Percentiles rank a stretch among this genome's conserved stretches.
phyloP scores from a whole-genome alignment of 2,113 vertebrate species.

The Pachycephala philippinensis region DNA sequence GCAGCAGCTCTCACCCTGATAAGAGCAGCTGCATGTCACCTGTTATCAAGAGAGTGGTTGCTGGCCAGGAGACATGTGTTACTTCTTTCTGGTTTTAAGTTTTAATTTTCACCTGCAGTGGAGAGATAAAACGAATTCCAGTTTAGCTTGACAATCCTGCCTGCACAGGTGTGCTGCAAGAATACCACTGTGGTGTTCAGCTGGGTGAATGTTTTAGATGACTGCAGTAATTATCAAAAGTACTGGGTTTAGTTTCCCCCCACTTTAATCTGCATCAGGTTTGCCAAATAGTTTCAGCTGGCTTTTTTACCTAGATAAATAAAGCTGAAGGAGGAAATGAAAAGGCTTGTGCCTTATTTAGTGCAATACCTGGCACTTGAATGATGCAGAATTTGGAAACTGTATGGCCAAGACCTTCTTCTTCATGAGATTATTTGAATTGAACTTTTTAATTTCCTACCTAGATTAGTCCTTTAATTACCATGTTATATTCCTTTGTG shows the following conservation, averaged over 20 bases:
- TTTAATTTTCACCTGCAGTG: slow-evolving; percentile 10
- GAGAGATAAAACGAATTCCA: neutral
- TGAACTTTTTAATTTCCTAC: neutral
- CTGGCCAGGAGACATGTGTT: neutral
- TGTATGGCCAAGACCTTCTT: neutral
- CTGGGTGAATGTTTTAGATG: neutral
- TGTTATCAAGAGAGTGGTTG: neutral
- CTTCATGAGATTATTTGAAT: neutral
- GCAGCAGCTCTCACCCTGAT: neutral
- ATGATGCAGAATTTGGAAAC: neutral
- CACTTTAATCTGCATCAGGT: neutral
- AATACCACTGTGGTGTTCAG: neutral
- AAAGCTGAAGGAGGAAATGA: neutral
- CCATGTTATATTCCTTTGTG: neutral
- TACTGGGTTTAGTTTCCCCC: neutral
- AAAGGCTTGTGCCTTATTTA: neutral
- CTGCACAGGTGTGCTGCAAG: neutral
- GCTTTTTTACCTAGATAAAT: neutral
- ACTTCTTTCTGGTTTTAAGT: neutral
- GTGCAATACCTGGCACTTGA: neutral
- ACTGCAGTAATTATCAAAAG: neutral
- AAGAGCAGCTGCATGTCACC: neutral
- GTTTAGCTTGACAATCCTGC: slow-evolving; percentile 17
- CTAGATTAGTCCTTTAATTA: neutral
- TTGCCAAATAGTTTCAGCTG: neutral